A percentile compares a stretch with the other conserved stretches of the same genome.
Evolutionary conservation across 2,797 vertebrate genomes (phyloP).

Genomic region (Leontopithecus rosalia): DNA sequence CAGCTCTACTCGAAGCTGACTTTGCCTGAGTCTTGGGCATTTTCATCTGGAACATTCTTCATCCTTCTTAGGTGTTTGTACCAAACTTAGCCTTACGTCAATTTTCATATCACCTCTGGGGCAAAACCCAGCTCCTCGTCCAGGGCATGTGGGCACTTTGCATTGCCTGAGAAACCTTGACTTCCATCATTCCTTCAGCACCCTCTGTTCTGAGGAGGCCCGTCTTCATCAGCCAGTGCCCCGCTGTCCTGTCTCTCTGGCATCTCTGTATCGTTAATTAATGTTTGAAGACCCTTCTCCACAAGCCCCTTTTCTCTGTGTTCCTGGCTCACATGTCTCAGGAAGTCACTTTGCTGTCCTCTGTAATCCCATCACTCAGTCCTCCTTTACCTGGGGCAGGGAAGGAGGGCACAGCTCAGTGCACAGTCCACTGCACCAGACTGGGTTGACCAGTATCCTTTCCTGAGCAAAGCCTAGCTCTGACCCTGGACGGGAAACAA

Average conservation of each 20-base stretch:
- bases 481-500: accelerated
- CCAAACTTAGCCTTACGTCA: not conserved
- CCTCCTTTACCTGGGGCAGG: not conserved
- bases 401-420: not conserved
- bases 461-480: not conserved
- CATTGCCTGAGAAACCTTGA: accelerated
- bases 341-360: not conserved
- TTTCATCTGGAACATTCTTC: not conserved
- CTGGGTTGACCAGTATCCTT: not conserved
- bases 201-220: not conserved
- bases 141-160: accelerated
- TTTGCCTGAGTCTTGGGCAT: not conserved
- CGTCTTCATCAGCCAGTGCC: not conserved
- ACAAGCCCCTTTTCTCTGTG: not conserved
- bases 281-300: not conserved
- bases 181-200: not conserved
- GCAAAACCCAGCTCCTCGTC: not conserved
- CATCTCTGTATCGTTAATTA: not conserved
- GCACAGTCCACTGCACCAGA: too few species aligned
- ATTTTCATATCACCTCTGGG: not conserved
- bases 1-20: accelerated
- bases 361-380: accelerated
- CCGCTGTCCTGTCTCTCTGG: not conserved
- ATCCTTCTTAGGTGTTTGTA: not conserved
- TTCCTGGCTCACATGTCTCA: accelerated